phyloP scores from a whole-genome alignment of 2,888 invertebrate species.

The Galeopsomyia nigrocyanea region DNA sequence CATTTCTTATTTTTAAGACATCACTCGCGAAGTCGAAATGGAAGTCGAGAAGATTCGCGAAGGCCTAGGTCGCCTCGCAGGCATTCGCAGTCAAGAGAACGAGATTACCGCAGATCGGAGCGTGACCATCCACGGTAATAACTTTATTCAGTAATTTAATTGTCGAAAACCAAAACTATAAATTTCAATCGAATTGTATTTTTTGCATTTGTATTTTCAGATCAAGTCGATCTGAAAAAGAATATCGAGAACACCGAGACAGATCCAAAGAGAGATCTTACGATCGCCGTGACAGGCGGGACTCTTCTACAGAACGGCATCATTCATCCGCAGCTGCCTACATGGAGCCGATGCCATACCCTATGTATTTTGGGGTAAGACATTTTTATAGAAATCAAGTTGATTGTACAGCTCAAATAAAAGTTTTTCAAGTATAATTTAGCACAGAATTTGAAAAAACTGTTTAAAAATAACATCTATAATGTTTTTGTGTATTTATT shows the following conservation, averaged over 20 bases:
- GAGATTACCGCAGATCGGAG: conserved; percentile 27
- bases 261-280: conserved; percentile 22
- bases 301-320: conserved; percentile 25
- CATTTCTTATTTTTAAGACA: conserved; percentile 19
- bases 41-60: conserved; percentile 21
- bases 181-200: too few relatives aligned
- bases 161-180: not conserved
- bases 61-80: not conserved
- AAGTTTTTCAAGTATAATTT: too few relatives aligned
- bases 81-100: conserved; percentile 28
- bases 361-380: conserved; percentile 36
- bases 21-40: conserved; percentile 11
- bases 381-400: not conserved
- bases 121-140: conserved; percentile 33
- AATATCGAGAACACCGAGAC: conserved; percentile 12
- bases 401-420: too few relatives aligned
- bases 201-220: not conserved
- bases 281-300: conserved; percentile 15
- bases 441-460: too few relatives aligned
- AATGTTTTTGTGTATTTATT: too few relatives aligned
- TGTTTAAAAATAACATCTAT: too few relatives aligned
- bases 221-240: conserved; percentile 27
- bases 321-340: conserved; percentile 11
- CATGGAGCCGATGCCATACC: conserved; percentile 28
- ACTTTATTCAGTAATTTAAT: not conserved